A percentile compares a stretch with the other conserved stretches of the same genome.
Evolutionary conservation across 2,888 invertebrate species (phyloP).

Genomic region (Eumerus sabulonum): DNA sequence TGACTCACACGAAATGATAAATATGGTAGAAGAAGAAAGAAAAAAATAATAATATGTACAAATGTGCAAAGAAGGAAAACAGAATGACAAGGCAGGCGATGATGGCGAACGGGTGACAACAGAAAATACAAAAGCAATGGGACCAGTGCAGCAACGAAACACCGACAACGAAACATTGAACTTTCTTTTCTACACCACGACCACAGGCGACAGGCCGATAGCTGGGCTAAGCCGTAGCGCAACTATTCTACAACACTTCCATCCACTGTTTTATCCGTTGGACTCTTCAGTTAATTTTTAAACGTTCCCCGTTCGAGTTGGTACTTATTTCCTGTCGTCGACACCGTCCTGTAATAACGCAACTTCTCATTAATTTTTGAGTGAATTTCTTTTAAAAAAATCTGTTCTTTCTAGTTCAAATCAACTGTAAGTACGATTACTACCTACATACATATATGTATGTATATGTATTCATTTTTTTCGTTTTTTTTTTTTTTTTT

Average conservation of each 20-base stretch:
- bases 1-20: too few relatives aligned
- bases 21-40: background rate
- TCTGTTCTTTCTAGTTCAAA: too few relatives aligned
- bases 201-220: too few relatives aligned
- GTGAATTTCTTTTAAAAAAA: constrained; percentile 29
- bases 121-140: constrained; percentile 20
- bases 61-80: background rate
- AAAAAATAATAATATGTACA: constrained; percentile 5
- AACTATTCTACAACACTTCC: constrained; percentile 10
- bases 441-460: too few relatives aligned
- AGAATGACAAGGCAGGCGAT: background rate
- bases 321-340: constrained; percentile 31
- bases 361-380: constrained; percentile 10
- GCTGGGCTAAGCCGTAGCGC: too few relatives aligned
- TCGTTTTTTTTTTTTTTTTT: background rate
- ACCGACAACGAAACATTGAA: constrained; percentile 33
- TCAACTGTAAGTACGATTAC: too few relatives aligned
- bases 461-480: background rate
- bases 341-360: constrained; percentile 42
- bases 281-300: constrained; percentile 65
- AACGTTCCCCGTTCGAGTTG: constrained; percentile 58
- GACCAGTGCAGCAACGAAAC: constrained; percentile 39
- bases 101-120: background rate
- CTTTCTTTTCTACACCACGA: constrained; percentile 34
- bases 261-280: constrained; percentile 48